phyloP scores from a whole-genome alignment of 2,113 vertebrate genomes.

The Mastomys coucha region DNA sequence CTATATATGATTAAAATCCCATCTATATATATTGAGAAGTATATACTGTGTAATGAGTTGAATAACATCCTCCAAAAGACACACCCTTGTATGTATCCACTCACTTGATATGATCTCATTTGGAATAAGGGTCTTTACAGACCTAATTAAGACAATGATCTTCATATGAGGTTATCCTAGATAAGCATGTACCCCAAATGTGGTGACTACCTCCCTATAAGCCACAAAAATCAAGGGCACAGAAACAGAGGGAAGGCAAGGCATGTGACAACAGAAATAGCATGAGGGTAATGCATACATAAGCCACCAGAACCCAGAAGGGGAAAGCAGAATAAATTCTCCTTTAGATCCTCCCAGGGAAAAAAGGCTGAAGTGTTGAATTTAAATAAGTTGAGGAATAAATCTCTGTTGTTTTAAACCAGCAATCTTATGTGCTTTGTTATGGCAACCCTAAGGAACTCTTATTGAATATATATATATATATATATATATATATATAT shows the following conservation, averaged over 20 bases:
- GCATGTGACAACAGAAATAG: background rate
- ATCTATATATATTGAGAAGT: background rate
- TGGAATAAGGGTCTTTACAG: constrained; percentile 26
- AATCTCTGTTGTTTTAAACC: constrained; percentile 27
- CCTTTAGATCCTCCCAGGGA: background rate
- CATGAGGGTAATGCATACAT: background rate
- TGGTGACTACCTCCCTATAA: background rate
- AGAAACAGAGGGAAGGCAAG: background rate
- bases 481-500: background rate
- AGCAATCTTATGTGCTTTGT: background rate
- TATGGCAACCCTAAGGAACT: background rate
- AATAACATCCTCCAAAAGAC: background rate
- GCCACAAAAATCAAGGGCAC: constrained; percentile 5
- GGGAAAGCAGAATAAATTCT: background rate
- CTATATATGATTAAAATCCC: background rate
- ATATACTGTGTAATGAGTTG: background rate
- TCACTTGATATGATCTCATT: background rate
- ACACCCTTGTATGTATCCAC: background rate
- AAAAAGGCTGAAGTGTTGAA: background rate
- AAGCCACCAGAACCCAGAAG: background rate
- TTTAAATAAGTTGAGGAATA: background rate
- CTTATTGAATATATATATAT: background rate
- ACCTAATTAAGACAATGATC: constrained; percentile 5
- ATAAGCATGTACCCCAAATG: background rate
- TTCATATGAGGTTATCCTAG: background rate